phyloP scores from a whole-genome alignment of 2,888 invertebrate genomes.

The Pristionchus japonicus region DNA sequence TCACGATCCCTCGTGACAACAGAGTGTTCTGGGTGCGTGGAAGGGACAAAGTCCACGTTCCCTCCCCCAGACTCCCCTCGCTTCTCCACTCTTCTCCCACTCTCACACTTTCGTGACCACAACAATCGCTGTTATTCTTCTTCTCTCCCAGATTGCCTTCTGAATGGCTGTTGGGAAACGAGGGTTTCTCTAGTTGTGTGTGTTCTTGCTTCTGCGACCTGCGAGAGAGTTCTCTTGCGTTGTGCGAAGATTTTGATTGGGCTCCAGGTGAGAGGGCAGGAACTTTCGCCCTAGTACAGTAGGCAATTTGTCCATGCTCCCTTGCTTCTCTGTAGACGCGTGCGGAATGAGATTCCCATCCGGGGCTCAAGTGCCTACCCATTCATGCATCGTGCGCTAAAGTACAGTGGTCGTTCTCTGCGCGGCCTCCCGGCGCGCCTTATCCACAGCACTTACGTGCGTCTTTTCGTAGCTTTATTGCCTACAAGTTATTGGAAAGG shows the following conservation, averaged over 20 bases:
- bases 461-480: background rate
- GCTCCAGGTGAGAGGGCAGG: too few relatives aligned
- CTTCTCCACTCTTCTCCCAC: background rate
- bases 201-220: background rate
- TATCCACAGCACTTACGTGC: background rate
- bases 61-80: background rate
- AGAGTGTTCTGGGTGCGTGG: background rate
- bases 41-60: conserved; percentile 13
- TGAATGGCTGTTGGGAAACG: background rate
- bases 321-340: background rate
- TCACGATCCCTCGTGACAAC: background rate
- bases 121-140: background rate
- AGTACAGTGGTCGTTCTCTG: background rate
- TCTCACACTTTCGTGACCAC: conserved; percentile 24
- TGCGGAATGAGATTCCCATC: background rate
- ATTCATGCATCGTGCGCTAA: background rate
- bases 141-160: background rate
- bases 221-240: too few relatives aligned
- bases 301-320: too few relatives aligned
- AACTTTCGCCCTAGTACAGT: too few relatives aligned
- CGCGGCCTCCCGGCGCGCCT: background rate
- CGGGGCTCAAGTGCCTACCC: background rate
- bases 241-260: too few relatives aligned
- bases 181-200: background rate
- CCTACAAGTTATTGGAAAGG: background rate